Evolutionary conservation across 2,888 invertebrate species (phyloP), one percentile per base, ranked within the genome.

Genomic region (Pocota personata): DNA sequence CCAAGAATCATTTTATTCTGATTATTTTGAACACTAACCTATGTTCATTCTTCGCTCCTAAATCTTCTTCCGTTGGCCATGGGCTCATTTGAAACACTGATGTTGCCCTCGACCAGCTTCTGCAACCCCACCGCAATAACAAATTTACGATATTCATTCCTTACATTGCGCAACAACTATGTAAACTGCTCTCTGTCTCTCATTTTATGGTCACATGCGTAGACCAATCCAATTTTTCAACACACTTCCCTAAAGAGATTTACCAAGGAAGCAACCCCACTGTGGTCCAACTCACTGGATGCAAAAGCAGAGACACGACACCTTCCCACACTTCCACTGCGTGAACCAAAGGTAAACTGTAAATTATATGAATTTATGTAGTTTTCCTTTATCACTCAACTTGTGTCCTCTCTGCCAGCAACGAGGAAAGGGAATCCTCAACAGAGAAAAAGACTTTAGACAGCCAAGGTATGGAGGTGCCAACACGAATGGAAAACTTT

Each of bases 301-400:
- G 14, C 12, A 19, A 32, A 43, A 21, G 21, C n/a, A 60, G 7
- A 10, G 5, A 21, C 8, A 21, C 1, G 2, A 8, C 43, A 27
- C 32, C 5, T 27, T 10, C 27, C 35, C 32, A 24, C 16, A 48
- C 7, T 32, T 32, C 21, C 43, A n/a, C 7, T n/a, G 4, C n/a
- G n/a, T 52, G 2, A 43, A 48, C 64, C 73, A 52, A 48, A 82
- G 82, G 73, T 73, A 58, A 80, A 58, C 66, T 82, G 82, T 86
- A 86, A 86, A 86, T 86, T 82, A 82, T 82, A 76, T 67, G 67
- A 86, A 86, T 86, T 86, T 86, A 82, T 86, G 82, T 86, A 82
- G 82, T 55, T 82, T 77, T 72, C 82, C 82, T 86, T 86, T 86
- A 86, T 86, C 86, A 86, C 66, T 82, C 86, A 82, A 66, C 76